Base-by-base conservation (phyloP, 2,888 invertebrate genomes). In the Allygus modestus region DNA sequence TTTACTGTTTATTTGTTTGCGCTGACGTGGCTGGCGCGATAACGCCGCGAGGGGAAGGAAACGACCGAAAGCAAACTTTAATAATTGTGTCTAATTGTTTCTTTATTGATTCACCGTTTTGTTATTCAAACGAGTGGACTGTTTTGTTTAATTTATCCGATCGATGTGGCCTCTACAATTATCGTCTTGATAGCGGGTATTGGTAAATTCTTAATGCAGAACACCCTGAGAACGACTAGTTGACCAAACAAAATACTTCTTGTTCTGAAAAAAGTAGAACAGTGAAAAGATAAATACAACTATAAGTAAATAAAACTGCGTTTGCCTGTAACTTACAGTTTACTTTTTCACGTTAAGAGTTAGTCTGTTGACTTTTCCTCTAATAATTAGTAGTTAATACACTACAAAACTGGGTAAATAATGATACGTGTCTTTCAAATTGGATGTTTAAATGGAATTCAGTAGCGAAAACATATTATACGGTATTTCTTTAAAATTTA, bases 1-100 rank as follows among this genome's bases (percentile, higher is more conserved):
- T 88, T 88, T 87, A 87, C 87, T 87, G 87, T 87, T 88, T 88
- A 87, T 87, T 87, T 88, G 87, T 87, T 87, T 87, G 87, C 87
- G 84, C 85, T 87, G 87, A 87, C 87, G 88, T 88, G 87, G 87
- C 85, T 7, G 1, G 54, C 65, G 65, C 65, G 85, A 85, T 85
- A 85, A 81, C 85, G 83, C 75, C 11, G 79, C 31, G 65, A 73
- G 84, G 31, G 75, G 82, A 75, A 75, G 75, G 81, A 84, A 82
- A 82, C 26, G 79, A 84, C 75, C 26, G 69, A 82, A 84, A 81
- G 58, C 58, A 75, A 83, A 83, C 83, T 41, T 51, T 51, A 75
- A 75, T 83, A 75, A 75, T 83, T 83, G 75, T 83, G 58, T 83
- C 54, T 83, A 79, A 79, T 79, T 79, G 79, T 83, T 83, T 73